Base-by-base conservation (phyloP, 2,888 invertebrate genomes). In the Pandemis corylana region DNA sequence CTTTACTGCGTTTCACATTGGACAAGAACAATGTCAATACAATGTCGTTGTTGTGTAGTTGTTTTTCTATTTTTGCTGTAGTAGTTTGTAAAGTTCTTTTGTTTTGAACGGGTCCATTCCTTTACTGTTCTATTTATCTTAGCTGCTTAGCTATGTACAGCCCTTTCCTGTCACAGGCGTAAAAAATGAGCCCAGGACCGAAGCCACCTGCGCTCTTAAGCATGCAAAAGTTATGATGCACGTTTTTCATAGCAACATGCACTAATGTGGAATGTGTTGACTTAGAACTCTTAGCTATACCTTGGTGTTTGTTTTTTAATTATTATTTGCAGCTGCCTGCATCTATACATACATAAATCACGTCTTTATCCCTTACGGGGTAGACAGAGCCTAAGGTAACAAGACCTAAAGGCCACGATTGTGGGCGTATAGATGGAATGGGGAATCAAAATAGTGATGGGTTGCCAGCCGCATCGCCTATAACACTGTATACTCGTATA, bases 231-330 rank as follows among this genome's bases (percentile, higher is more conserved):
- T 74, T 68, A 68, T 59, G 5, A n/a, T 59, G 65, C 69, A 70
- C n/a, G n/a, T 74, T 74, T 74, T 74, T 65, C 59, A 36, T 65
- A 41, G 69, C 74, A 74, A 74, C 70, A 69, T 74, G 74, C 69
- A 51, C 41, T 49, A 44, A 59, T 42, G 66, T 3, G 46, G 46
- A 9, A 62, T 41, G n/a, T 42, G 36, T n/a, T 7, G 46, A 20
- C 36, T 66, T 36, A 64, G 46, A 46, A 64, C 7, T 66, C 7
- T 44, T 46, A 20, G 15, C 20, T 64, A 68, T 1, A 15, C 5
- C 53, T 68, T n/a, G 15, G 28, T 4, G 28, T 36, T 28, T 61
- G 13, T 44, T n/a, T 28, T 15, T 46, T 28, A 64, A 44, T 71
- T 64, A 28, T 36, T 66, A 28, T 7, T 46, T 36, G 13, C 66